Percentiles rank a stretch among this genome's conserved stretches.
phyloP scores from a whole-genome alignment of 2,113 vertebrate genomes.

The Toxostoma redivivum region DNA sequence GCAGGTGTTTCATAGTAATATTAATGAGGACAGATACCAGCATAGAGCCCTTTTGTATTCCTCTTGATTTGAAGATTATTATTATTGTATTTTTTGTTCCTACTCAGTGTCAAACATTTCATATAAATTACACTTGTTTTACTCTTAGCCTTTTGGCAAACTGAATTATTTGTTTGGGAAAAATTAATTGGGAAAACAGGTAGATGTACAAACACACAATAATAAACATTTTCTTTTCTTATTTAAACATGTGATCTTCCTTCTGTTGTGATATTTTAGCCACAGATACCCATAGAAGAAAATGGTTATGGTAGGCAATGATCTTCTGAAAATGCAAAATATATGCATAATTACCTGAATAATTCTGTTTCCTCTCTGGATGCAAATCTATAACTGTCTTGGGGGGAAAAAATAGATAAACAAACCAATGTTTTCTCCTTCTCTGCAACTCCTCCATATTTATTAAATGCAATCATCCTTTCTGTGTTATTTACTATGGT shows the following conservation, averaged over 20 bases:
- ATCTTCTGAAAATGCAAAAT: neutral
- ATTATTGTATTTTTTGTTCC: neutral
- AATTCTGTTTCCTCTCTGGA: neutral
- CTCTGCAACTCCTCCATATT: neutral
- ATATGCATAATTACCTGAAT: neutral
- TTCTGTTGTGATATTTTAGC: neutral
- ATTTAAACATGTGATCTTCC: neutral
- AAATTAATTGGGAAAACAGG: neutral
- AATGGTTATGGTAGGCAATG: neutral
- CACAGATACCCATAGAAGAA: neutral
- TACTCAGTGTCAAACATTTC: neutral
- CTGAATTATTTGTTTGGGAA: neutral
- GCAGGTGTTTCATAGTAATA: neutral
- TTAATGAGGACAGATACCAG: neutral
- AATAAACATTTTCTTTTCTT: neutral
- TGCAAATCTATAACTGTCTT: neutral
- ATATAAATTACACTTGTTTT: neutral
- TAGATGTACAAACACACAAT: neutral
- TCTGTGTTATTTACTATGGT: neutral
- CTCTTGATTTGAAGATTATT: neutral
- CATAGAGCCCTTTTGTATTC: neutral
- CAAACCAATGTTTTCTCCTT: neutral
- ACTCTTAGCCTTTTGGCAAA: neutral
- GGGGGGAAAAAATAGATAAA: rapidly evolving
- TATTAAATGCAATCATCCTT: neutral